phyloP scores from a whole-genome alignment of 37 sponge, comb jelly and placozoan genomes.

The Petrosia ficiformis region DNA sequence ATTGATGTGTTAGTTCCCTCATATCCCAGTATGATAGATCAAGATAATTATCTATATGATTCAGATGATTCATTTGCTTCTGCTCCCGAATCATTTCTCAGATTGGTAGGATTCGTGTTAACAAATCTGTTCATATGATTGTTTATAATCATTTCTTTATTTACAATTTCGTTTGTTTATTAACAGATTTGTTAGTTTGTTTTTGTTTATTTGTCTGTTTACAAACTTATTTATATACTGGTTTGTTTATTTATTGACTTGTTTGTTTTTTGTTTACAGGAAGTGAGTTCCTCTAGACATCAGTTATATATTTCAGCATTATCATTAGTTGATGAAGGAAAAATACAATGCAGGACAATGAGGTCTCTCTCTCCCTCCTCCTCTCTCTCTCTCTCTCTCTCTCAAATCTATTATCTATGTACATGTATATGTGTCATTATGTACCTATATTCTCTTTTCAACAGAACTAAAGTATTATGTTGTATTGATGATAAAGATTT shows the following conservation, averaged over 20 bases:
- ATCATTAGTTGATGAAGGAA: constrained; percentile 8
- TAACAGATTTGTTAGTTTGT: too few species aligned
- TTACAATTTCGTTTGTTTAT: too few species aligned
- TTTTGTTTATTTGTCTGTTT: too few species aligned
- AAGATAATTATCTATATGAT: background rate
- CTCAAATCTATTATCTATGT: too few species aligned
- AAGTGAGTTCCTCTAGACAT: background rate
- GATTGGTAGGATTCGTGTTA: background rate
- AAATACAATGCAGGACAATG: constrained; percentile 18
- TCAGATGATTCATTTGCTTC: constrained; percentile 5
- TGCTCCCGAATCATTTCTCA: background rate
- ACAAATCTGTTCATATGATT: too few species aligned
- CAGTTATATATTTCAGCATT: constrained; percentile 11
- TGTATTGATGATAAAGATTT: constrained; percentile 71
- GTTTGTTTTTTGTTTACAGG: too few species aligned
- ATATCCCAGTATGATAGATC: background rate
- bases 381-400: too few species aligned
- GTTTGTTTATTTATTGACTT: too few species aligned
- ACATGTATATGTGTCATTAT: too few species aligned
- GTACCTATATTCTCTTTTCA: background rate
- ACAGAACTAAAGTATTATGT: constrained; percentile 52
- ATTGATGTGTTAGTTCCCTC: too few species aligned
- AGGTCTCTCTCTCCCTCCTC: background rate
- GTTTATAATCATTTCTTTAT: too few species aligned
- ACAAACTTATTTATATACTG: too few species aligned